Evolutionary conservation across 2,113 vertebrate genomes (phyloP).

Genomic region (Channa maculata): DNA sequence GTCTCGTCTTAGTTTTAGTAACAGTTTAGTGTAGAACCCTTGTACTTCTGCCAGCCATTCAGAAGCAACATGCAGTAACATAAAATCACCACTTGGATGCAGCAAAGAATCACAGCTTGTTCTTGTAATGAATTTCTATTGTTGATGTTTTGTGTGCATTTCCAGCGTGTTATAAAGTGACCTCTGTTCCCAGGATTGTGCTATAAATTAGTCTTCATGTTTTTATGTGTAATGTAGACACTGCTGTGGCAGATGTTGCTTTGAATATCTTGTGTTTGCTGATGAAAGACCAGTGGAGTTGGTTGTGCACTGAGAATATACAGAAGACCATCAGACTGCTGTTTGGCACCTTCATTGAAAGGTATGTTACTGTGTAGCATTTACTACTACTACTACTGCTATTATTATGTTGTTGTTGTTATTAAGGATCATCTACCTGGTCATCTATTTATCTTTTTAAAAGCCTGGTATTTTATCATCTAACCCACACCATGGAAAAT

Average conservation of each 20-base stretch:
- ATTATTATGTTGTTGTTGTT: too few species aligned
- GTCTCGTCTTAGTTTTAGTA: neutral
- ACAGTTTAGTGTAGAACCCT: too few species aligned
- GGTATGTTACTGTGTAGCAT: conserved; percentile 70
- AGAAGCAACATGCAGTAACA: conserved; percentile 28
- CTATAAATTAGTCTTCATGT: neutral
- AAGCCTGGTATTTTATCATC: too few species aligned
- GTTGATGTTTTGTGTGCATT: conserved; percentile 42
- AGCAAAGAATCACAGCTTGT: conserved; percentile 32
- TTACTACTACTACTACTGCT: neutral
- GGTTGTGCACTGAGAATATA: conserved; percentile 92
- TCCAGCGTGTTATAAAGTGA: neutral
- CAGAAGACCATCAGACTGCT: conserved; percentile 89
- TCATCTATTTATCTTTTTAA: too few species aligned
- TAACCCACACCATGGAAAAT: too few species aligned
- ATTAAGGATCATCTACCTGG: too few species aligned
- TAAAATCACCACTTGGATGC: conserved; percentile 29
- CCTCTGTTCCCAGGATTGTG: neutral
- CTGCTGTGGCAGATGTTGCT: conserved; percentile 88
- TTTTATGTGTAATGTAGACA: conserved; percentile 80
- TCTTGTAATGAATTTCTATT: neutral
- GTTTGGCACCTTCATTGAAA: conserved; percentile 93
- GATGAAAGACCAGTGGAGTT: conserved; percentile 92
- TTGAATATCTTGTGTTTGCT: conserved; percentile 90
- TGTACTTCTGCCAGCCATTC: neutral